Conservation (phyloP, 2,797 vertebrate species). For the Alcedo quadribrachys region DNA sequence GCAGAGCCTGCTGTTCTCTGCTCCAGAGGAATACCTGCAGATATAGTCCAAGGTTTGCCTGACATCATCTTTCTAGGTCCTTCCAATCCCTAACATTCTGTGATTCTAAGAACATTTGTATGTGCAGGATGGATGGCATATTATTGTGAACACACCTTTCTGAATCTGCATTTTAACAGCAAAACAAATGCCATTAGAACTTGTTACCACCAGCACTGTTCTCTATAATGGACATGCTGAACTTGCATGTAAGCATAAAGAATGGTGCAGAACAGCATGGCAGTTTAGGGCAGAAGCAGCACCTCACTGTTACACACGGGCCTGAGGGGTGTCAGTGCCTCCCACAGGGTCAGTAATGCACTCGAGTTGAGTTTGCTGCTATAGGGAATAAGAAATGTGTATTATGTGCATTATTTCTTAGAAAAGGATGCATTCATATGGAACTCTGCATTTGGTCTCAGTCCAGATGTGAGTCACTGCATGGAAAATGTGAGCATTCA, state of each 20-base stretch:
- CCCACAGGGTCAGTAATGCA: neutral
- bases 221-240: neutral
- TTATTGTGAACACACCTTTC: neutral
- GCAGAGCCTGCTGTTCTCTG: neutral
- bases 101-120: too few species aligned
- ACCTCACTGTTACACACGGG: neutral
- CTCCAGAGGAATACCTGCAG: neutral
- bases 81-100: too few species aligned
- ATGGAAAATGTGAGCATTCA: neutral
- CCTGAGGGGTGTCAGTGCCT: neutral
- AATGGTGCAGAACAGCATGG: neutral
- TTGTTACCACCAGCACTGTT: neutral
- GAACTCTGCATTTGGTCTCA: neutral
- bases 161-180: neutral
- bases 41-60: neutral
- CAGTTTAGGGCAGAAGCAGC: neutral
- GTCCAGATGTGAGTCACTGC: neutral
- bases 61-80: neutral
- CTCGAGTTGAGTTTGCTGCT: neutral
- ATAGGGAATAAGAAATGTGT: too few species aligned
- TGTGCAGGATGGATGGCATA: neutral
- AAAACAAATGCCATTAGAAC: neutral
- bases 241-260: neutral
- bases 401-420: neutral
- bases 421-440: neutral